A percentile compares a stretch with the other conserved stretches of the same genome.
These are phyloP conservation scores for Botia almorhae DNA, from an alignment of 2,797 vertebrate species.

Conservation along the genomic window DNA sequence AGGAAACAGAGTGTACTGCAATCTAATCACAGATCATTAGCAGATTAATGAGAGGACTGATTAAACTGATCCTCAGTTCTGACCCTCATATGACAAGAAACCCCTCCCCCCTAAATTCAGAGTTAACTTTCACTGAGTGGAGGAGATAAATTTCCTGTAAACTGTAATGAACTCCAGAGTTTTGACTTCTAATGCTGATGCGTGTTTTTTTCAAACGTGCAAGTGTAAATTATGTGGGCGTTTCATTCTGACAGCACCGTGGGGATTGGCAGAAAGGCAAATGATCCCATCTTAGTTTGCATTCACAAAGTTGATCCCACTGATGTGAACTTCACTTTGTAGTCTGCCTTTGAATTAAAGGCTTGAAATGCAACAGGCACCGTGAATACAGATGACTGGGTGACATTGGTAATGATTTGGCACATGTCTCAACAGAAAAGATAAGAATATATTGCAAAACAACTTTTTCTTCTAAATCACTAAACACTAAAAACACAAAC, in stretches of 20 bases:
- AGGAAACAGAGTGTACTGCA: conserved; percentile 24
- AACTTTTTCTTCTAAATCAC: not conserved
- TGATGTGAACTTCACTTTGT: conserved; percentile 55
- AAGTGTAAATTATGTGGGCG: conserved; percentile 40
- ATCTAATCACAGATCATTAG: conserved; percentile 50
- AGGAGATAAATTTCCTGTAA: conserved; percentile 7
- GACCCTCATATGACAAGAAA: not conserved
- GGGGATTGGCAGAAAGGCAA: conserved; percentile 25
- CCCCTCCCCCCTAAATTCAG: not conserved
- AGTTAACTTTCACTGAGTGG: conserved; percentile 25
- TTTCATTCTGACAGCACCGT: conserved; percentile 44
- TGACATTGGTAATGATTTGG: conserved; percentile 58
- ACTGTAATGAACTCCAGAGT: conserved; percentile 50
- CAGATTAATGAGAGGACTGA: conserved; percentile 50
- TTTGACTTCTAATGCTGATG: conserved; percentile 11
- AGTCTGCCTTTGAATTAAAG: conserved; percentile 59
- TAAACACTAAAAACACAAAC: too few relatives aligned
- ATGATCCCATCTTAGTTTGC: conserved; percentile 46
- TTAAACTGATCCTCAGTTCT: conserved; percentile 41
- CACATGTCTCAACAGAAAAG: conserved; percentile 31
- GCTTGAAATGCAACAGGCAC: conserved; percentile 42
- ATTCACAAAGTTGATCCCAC: conserved; percentile 53
- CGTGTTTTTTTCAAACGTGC: conserved; percentile 16
- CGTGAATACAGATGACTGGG: conserved; percentile 46
- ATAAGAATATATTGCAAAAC: conserved; percentile 1